Evolutionary conservation across 2,888 invertebrate species (phyloP), one percentile per base, ranked within the genome.

Genomic region (Catocala nupta): DNA sequence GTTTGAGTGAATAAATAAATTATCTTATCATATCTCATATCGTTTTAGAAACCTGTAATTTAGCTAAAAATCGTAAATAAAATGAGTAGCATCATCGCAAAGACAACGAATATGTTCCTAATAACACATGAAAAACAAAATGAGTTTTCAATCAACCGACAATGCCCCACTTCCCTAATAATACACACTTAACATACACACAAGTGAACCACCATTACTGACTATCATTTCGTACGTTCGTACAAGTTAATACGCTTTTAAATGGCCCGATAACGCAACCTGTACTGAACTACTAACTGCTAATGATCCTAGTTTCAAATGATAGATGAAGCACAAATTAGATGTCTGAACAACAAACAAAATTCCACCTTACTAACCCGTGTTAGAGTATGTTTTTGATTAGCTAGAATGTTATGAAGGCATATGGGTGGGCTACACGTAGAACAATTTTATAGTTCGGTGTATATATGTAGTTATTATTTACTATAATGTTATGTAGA

Each of bases 321-420:
- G 88, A 89, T 89, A 83, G 81, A 89, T 88, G 86, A 81, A 80
- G 65, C 73, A 78, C 69, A 80, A 87, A 86, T 85, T 83, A 77
- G 73, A 59, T 61, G 43, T 52, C 48, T 7, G 51, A 3, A 8
- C 43, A 48, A 13, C 54, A 65, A 33, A 45, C 44, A 33, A 61
- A 55, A 65, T 65, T 73, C 13, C 64, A 70, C 68, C 52, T 64
- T 78, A 71, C 16, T 0, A 0, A 0, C 0, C 36, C 11, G 0
- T 0, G 4, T 45, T 60, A 66, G 54, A 25, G 55, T 9, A 3
- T 51, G 43, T 48, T 53, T 42, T 49, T 57, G 11, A 25, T 7
- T 34, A 7, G 11, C 0, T 13, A 3, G 13, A 13, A 3, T 16
- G 44, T 48, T 9, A 16, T 48, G 13, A 34, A 11, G 33, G 44